Evolutionary conservation across 2,113 vertebrate genomes (phyloP).

Genomic region (Onychorhynchus coronatus): DNA sequence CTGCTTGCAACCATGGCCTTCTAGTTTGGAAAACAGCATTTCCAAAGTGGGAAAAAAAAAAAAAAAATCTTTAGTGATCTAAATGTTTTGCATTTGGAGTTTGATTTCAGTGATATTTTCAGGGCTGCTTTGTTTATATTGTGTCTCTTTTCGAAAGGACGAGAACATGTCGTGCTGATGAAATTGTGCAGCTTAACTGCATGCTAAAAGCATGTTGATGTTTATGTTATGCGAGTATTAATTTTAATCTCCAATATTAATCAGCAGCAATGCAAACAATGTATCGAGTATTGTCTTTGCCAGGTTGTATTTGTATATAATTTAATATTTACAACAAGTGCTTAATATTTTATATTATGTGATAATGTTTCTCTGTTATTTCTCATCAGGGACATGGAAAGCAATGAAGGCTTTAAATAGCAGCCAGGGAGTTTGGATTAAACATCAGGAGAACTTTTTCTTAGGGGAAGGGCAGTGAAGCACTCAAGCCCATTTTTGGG

Average conservation of each 20-base stretch:
- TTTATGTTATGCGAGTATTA: slow-evolving; percentile 52
- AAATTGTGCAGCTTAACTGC: slow-evolving; percentile 28
- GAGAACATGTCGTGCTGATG: slow-evolving; percentile 39
- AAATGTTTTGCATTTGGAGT: background rate
- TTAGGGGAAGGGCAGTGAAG: background rate
- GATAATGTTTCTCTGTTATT: slow-evolving; percentile 3
- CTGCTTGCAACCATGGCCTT: background rate
- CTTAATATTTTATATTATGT: slow-evolving; percentile 53
- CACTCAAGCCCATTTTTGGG: background rate
- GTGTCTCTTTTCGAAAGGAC: background rate
- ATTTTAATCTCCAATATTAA: slow-evolving; percentile 60
- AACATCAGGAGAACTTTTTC: background rate
- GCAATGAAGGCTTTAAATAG: background rate
- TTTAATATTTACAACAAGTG: slow-evolving; percentile 43
- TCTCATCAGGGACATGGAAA: slow-evolving; percentile 18
- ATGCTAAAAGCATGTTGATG: slow-evolving; percentile 48
- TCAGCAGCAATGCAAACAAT: slow-evolving; percentile 47
- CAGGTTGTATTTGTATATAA: background rate
- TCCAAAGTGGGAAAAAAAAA: background rate
- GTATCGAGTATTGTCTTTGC: background rate
- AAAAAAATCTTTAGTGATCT: background rate
- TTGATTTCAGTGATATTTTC: slow-evolving; percentile 11
- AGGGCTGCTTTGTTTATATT: background rate
- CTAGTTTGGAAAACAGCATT: background rate
- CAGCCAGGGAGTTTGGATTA: background rate